A percentile compares a stretch with the other conserved stretches of the same genome.
phyloP scores from a whole-genome alignment of 2,888 invertebrate genomes.

The Antheraea yamamai region DNA sequence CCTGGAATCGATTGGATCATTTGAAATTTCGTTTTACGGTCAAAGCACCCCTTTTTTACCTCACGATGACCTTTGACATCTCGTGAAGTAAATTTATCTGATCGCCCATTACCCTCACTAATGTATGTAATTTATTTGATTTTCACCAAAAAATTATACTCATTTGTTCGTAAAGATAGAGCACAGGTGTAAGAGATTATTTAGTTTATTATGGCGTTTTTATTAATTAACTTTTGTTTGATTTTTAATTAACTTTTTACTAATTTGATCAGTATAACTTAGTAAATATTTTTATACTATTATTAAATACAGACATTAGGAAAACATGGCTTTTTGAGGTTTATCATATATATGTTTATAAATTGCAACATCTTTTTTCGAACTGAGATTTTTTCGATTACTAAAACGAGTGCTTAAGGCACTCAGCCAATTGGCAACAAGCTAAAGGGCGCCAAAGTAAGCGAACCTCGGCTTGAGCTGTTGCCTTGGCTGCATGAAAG shows the following conservation, averaged over 20 bases:
- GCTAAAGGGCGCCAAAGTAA: no score
- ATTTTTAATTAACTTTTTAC: not conserved
- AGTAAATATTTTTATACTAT: no score
- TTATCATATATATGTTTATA: no score
- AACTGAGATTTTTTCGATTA: no score
- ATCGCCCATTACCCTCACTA: conserved; percentile 33
- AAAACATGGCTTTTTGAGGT: no score
- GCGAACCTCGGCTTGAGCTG: no score
- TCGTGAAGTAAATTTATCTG: conserved; percentile 38
- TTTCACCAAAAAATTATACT: conserved; percentile 30
- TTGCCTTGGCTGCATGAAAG: no score
- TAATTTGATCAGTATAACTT: no score
- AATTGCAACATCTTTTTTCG: no score
- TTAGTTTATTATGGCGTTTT: conserved; percentile 1
- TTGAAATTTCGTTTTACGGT: conserved; percentile 34
- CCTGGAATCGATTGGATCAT: conserved; percentile 29
- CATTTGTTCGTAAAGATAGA: conserved; percentile 61
- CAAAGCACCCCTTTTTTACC: conserved; percentile 28
- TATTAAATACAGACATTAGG: no score
- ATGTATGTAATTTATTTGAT: conserved; percentile 35
- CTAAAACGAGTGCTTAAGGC: no score
- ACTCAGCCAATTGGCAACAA: no score
- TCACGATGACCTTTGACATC: conserved; percentile 49
- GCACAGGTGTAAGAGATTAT: conserved; percentile 51
- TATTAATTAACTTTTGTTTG: conserved; percentile 27